phyloP scores from a whole-genome alignment of 2,888 invertebrate species.

The Macrosoma leucophasiata region DNA sequence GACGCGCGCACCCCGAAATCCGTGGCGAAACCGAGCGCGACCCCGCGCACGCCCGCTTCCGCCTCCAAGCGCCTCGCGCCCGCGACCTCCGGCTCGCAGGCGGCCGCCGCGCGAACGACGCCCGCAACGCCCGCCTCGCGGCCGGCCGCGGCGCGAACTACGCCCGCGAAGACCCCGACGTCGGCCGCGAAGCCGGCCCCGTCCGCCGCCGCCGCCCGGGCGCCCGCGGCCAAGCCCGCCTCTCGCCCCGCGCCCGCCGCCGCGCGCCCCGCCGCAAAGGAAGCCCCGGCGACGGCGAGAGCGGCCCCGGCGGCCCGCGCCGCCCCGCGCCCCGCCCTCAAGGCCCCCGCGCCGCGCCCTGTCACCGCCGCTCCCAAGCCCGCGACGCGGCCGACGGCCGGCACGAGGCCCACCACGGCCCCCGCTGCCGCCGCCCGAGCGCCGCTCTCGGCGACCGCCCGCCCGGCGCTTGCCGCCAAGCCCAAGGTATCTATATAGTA shows the following conservation, averaged over 20 bases:
- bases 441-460: constrained; percentile 19
- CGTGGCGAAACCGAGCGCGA: constrained; percentile 32
- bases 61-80: constrained; percentile 27
- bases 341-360: constrained; percentile 20
- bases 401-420: constrained; percentile 15
- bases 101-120: constrained; percentile 24
- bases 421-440: constrained; percentile 13
- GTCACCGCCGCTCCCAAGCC: constrained; percentile 38
- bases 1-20: constrained; percentile 25
- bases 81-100: constrained; percentile 20
- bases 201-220: constrained; percentile 19
- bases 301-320: constrained; percentile 23
- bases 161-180: constrained; percentile 23
- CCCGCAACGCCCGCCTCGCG: constrained; percentile 30
- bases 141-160: constrained; percentile 25
- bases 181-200: constrained; percentile 24
- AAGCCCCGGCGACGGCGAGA: constrained; percentile 27
- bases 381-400: constrained; percentile 21
- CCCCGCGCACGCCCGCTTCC: constrained; percentile 34
- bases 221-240: constrained; percentile 18
- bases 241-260: constrained; percentile 45
- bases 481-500: too few species aligned
- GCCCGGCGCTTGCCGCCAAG: constrained; percentile 32
- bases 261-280: constrained; percentile 24
- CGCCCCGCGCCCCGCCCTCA: constrained; percentile 24